Percentiles rank a stretch among this genome's conserved stretches.
phyloP scores from a whole-genome alignment of 2,888 invertebrate genomes.

The Isotomurus palustris region DNA sequence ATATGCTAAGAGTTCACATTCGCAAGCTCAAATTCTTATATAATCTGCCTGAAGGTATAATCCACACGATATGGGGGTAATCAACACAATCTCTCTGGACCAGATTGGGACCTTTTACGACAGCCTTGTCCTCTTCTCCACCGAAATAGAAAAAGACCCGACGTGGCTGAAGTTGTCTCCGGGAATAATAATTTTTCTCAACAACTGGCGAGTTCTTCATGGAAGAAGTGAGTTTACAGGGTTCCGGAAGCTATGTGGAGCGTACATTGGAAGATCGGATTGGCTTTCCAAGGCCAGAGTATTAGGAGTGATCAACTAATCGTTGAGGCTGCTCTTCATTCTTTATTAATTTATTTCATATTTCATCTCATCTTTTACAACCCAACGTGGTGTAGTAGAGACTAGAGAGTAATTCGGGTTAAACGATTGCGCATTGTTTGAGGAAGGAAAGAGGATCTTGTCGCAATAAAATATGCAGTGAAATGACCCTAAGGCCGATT shows the following conservation, averaged over 20 bases:
- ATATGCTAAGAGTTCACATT: too few relatives aligned
- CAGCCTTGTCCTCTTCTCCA: constrained; percentile 56
- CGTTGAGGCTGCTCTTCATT: background rate
- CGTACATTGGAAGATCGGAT: constrained; percentile 68
- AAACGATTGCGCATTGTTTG: too few relatives aligned
- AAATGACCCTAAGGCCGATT: too few relatives aligned
- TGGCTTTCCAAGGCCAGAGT: constrained; percentile 59
- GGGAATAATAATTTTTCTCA: constrained; percentile 67
- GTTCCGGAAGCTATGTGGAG: constrained; percentile 62
- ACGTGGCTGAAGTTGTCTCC: constrained; percentile 60
- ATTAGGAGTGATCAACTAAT: constrained; percentile 39
- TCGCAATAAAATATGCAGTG: too few relatives aligned
- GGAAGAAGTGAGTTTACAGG: constrained; percentile 68
- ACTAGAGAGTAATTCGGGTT: too few relatives aligned
- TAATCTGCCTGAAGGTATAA: constrained; percentile 60
- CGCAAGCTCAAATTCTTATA: background rate
- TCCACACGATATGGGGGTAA: constrained; percentile 66
- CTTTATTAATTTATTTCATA: background rate
- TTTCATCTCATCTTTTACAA: background rate
- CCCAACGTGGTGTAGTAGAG: too few relatives aligned
- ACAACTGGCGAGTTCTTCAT: constrained; percentile 75
- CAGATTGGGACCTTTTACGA: constrained; percentile 60
- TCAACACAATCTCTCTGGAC: constrained; percentile 55
- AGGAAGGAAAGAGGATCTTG: too few relatives aligned
- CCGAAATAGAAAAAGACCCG: constrained; percentile 52